A percentile compares a stretch with the other conserved stretches of the same genome.
Evolutionary conservation across 2,113 vertebrate genomes (phyloP).

Genomic region (Gavialis gangeticus): DNA sequence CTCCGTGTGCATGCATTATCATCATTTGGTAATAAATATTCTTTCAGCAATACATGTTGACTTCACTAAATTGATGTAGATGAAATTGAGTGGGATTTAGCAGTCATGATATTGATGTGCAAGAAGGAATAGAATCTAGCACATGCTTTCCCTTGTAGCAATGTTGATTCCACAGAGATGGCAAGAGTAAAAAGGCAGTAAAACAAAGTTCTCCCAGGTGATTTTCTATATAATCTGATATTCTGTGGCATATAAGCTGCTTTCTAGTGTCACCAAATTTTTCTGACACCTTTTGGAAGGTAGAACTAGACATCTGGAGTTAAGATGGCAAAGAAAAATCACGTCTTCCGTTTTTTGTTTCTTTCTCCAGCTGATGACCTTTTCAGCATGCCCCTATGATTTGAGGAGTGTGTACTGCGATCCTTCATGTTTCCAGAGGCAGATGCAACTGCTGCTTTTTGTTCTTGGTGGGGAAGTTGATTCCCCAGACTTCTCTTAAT

Average conservation of each 20-base stretch:
- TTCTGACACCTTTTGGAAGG: not conserved
- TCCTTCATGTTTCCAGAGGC: not conserved
- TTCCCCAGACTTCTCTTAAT: not conserved
- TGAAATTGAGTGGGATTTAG: not conserved
- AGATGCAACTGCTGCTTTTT: not conserved
- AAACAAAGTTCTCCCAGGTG: not conserved
- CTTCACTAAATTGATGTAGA: not conserved
- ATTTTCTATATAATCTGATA: too few relatives aligned
- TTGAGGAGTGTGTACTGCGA: not conserved
- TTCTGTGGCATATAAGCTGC: not conserved
- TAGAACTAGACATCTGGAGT: not conserved
- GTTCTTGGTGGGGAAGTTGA: not conserved
- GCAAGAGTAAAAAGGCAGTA: not conserved
- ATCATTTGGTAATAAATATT: not conserved
- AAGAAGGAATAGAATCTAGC: not conserved
- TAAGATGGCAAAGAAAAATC: not conserved
- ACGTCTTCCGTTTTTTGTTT: not conserved
- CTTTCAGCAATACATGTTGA: not conserved
- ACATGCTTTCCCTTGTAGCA: not conserved
- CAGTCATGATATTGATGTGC: not conserved
- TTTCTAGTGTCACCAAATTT: not conserved
- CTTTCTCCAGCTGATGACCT: not conserved
- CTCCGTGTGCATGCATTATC: not conserved
- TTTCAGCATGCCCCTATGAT: fast-evolving
- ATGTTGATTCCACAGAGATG: not conserved